Evolutionary conservation across 2,888 invertebrate genomes (phyloP), one percentile per base, ranked within the genome.

Genomic region (Cataglyphis livida): DNA sequence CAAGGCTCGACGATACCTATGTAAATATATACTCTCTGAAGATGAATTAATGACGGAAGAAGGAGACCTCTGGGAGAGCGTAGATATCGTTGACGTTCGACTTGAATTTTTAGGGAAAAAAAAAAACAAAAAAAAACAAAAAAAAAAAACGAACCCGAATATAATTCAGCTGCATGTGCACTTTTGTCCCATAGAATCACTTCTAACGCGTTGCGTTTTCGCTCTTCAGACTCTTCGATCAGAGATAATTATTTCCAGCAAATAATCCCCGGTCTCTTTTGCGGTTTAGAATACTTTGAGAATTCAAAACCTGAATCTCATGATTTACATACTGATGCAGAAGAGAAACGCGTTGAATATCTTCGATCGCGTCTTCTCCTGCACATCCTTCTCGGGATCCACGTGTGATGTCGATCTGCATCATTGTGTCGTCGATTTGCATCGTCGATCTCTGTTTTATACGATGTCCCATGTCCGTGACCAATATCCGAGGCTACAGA

Each of bases 391-490:
- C n/a, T 51, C 7, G 51, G 6, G n/a, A 51, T 51, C n/a, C 51
- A 51, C n/a, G 48, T 48, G 6, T n/a, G n/a, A 48, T n/a, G 0
- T 21, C 64, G 44, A 32, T 61, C 62, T n/a, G 32, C 21, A 51
- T 21, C 21, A 21, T 21, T 21, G 21, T 21, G 21, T 10, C 12
- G n/a, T 51, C 41, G 41, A 44, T 15, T 59, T 21, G 25, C 28
- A n/a, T 73, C 41, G 9, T 6, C 21, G n/a, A 32, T 51, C 28
- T 41, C n/a, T 18, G 28, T 66, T 41, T 3, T n/a, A 10, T 21
- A 12, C 44, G 44, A 21, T 32, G 54, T 66, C 21, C 28, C 71
- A 18, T n/a, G n/a, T 79, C 71, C 59, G 71, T 59, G 71, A 44
- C 35, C 44, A 48, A 48, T 71, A 38, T 59, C 59, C 59, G 44